Evolutionary conservation across 2,797 vertebrate genomes (phyloP).

Genomic region (Leptatherina wallacei): DNA sequence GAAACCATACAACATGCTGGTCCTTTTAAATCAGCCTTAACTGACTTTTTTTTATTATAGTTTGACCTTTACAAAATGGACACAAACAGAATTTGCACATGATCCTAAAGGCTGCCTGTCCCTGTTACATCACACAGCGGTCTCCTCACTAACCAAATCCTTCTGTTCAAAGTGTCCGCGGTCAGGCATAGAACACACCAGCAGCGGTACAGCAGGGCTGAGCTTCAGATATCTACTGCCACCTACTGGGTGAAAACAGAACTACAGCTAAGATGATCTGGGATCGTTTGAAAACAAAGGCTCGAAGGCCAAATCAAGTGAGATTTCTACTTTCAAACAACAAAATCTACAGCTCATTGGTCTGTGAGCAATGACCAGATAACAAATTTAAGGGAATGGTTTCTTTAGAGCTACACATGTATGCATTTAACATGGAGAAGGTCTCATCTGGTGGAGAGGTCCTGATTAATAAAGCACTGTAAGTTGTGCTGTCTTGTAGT

Average conservation of each 20-base stretch:
- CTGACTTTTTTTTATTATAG: background rate
- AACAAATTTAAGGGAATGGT: background rate
- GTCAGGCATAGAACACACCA: constrained; percentile 30
- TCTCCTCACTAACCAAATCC: constrained; percentile 49
- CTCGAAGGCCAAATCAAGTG: background rate
- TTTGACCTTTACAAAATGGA: constrained; percentile 30
- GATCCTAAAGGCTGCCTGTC: constrained; percentile 39
- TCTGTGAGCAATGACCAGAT: no score
- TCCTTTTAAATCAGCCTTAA: constrained; percentile 5
- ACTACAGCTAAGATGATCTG: background rate
- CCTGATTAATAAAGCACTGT: no score
- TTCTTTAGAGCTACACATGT: background rate
- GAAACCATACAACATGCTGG: background rate
- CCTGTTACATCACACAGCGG: constrained; percentile 61
- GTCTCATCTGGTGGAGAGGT: no score
- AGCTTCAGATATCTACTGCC: constrained; percentile 46
- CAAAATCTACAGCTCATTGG: background rate
- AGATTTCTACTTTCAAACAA: background rate
- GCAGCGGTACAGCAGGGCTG: rapidly evolving
- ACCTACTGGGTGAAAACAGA: constrained; percentile 46
- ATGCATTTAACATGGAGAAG: no score
- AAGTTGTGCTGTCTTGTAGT: no score
- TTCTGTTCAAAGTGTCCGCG: constrained; percentile 45
- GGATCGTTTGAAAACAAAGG: no score
- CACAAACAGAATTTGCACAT: constrained; percentile 8